Conservation (phyloP, 2,797 vertebrate species). For the Xenops minutus region DNA sequence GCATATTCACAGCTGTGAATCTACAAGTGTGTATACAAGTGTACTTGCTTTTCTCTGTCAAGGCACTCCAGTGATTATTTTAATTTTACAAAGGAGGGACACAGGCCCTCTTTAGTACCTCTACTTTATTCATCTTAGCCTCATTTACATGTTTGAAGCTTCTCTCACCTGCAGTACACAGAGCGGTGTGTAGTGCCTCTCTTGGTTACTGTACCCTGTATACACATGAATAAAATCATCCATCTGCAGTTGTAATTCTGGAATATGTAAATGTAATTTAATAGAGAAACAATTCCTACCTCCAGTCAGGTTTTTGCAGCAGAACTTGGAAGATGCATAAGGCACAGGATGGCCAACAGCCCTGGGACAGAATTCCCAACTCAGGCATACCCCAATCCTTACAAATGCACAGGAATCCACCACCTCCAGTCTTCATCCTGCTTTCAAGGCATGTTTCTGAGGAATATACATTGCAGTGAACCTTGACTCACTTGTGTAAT, state of each 20-base stretch:
- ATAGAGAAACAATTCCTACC: background rate
- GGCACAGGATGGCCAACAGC: background rate
- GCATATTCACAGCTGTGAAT: background rate
- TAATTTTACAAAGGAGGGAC: background rate
- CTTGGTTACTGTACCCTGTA: background rate
- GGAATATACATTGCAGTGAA: background rate
- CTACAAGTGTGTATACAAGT: background rate
- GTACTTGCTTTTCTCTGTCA: background rate
- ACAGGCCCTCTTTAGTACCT: background rate
- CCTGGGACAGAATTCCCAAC: background rate
- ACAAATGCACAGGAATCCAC: rapidly evolving
- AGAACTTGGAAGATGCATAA: background rate
- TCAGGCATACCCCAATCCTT: background rate
- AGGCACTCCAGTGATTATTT: background rate
- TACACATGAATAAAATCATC: background rate
- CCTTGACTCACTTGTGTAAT: background rate
- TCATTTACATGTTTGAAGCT: background rate
- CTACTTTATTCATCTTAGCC: background rate
- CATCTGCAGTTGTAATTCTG: background rate
- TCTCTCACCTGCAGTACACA: background rate
- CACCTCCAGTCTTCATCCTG: background rate
- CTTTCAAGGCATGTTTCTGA: background rate
- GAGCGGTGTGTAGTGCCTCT: background rate
- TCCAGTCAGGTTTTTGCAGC: background rate
- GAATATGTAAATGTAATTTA: background rate